phyloP scores from a whole-genome alignment of 2,888 invertebrate species.

The Meandrusa payeni region DNA sequence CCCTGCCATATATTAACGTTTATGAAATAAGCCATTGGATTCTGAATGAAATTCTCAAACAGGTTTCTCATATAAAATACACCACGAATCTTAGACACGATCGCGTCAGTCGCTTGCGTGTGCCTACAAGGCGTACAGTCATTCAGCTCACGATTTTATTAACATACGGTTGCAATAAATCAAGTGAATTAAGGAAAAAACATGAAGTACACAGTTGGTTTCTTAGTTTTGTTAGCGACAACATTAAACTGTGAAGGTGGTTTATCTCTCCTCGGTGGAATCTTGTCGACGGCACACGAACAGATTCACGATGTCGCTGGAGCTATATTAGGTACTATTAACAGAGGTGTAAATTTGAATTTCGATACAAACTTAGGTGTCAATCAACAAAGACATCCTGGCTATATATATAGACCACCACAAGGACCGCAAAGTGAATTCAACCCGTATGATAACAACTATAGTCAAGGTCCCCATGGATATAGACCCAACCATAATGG shows the following conservation, averaged over 20 bases:
- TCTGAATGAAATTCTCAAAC: constrained; percentile 26
- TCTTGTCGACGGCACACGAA: constrained; percentile 41
- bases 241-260: constrained; percentile 37
- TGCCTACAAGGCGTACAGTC: constrained; percentile 9
- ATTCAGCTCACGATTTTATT: constrained; percentile 5
- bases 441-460: constrained; percentile 37
- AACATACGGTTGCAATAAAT: constrained; percentile 1
- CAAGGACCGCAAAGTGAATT: constrained; percentile 41
- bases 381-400: constrained; percentile 28
- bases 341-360: constrained; percentile 39
- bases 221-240: constrained; percentile 34
- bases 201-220: constrained; percentile 30
- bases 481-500: constrained; percentile 21
- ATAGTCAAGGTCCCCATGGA: constrained; percentile 15
- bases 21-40: no score
- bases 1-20: no score
- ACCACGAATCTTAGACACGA: constrained; percentile 19
- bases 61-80: constrained; percentile 27
- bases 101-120: constrained; percentile 23
- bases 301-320: constrained; percentile 43
- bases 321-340: constrained; percentile 40
- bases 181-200: constrained; percentile 1
- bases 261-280: constrained; percentile 33
- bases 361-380: constrained; percentile 36
- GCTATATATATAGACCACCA: constrained; percentile 29